Percentiles rank a stretch among this genome's conserved stretches.
Conservation (phyloP, 2,797 vertebrate genomes). For the Propithecus perrieri region DNA sequence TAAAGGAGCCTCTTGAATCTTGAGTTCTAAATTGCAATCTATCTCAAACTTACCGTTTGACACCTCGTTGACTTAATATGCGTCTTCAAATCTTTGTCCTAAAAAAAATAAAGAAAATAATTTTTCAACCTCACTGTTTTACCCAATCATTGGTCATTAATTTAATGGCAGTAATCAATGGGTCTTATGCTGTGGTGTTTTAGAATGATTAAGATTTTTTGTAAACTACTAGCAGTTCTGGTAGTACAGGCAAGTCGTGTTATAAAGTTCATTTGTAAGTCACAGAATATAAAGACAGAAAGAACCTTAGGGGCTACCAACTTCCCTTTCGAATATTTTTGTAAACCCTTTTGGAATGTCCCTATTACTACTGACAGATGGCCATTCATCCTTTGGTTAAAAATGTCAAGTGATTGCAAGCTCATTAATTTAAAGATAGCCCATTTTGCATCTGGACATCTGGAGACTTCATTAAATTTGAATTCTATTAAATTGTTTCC, state of each 20-base stretch:
- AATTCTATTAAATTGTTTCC: not conserved
- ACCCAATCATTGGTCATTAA: not conserved
- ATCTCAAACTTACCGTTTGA: not conserved
- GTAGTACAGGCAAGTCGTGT: not conserved
- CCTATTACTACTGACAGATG: slow-evolving; percentile 53
- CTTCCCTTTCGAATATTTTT: slow-evolving; percentile 33
- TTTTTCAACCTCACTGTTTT: not conserved
- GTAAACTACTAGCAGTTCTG: not conserved
- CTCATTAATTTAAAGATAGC: slow-evolving; percentile 30
- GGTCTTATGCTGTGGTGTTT: not conserved
- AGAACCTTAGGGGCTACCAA: slow-evolving; percentile 4
- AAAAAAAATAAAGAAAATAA: not conserved
- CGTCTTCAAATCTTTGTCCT: not conserved
- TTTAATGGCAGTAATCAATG: not conserved
- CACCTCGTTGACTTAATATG: not conserved
- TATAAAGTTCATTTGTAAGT: slow-evolving; percentile 38
- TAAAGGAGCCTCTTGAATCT: not conserved
- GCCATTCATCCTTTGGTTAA: slow-evolving; percentile 34
- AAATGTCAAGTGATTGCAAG: slow-evolving; percentile 61
- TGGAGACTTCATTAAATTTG: slow-evolving; percentile 21
- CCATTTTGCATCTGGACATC: slow-evolving; percentile 7
- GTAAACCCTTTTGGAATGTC: slow-evolving; percentile 47
- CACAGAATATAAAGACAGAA: slow-evolving; percentile 54
- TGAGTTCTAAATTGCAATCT: not conserved
- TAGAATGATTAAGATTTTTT: slow-evolving; percentile 14